Conservation (phyloP, 2,888 invertebrate genomes). For the Sycophila texana region DNA sequence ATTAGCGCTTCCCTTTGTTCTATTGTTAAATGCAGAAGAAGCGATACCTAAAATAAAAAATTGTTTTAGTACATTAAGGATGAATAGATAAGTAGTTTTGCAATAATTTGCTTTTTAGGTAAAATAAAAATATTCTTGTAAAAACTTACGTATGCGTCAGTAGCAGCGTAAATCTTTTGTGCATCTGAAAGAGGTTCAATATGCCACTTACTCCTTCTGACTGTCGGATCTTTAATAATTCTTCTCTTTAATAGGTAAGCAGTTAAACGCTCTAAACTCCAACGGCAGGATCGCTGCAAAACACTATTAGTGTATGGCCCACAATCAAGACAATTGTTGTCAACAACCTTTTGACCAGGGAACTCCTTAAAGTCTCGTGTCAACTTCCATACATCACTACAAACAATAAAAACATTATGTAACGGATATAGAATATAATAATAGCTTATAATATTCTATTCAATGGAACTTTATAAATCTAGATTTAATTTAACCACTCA, state of each 20-base stretch:
- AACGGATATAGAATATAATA: background rate
- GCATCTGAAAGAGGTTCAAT: conserved; percentile 77
- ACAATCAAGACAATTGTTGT: conserved; percentile 79
- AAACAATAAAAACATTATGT: conserved; percentile 58
- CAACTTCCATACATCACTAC: conserved; percentile 81
- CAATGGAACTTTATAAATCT: background rate
- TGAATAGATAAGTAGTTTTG: too few relatives aligned
- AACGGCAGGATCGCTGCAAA: conserved; percentile 77
- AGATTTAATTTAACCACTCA: conserved; percentile 66
- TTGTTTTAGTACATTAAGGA: background rate
- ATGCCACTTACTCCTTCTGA: conserved; percentile 81
- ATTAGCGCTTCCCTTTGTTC: conserved; percentile 32
- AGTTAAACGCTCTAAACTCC: conserved; percentile 80
- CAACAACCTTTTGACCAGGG: conserved; percentile 77
- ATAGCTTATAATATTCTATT: conserved; percentile 13
- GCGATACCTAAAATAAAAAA: conserved; percentile 52
- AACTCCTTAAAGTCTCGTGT: conserved; percentile 80
- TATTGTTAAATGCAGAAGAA: conserved; percentile 56
- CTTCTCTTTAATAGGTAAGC: conserved; percentile 77
- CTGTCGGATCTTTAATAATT: conserved; percentile 78
- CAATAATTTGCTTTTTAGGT: background rate
- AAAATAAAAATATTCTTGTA: background rate
- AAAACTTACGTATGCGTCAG: conserved; percentile 80
- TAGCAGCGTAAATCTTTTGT: conserved; percentile 80
- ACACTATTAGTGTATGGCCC: conserved; percentile 79